Evolutionary conservation across 1,140 invertebrate genomes (phyloP), one percentile per base, ranked within the genome.

Genomic region (Apis dorsata): DNA sequence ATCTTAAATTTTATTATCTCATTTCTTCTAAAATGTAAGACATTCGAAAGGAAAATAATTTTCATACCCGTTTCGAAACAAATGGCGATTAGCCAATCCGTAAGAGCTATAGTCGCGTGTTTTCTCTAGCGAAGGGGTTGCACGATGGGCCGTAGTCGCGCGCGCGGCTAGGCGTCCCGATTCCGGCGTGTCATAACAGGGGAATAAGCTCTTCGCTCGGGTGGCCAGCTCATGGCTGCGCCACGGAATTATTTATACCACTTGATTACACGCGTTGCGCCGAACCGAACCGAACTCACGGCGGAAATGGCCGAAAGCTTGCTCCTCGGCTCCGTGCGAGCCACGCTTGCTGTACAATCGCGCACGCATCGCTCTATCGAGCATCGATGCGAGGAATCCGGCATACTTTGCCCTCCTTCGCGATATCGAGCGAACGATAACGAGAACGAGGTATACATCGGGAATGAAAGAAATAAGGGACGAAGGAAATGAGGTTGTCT

Each of bases 231-330:
- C 92, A 91, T 91, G 91, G 91, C 91, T 91, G 84, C 88, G 89
- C 85, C 87, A 82, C 89, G 90, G 88, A 93, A 91, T 93, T 93
- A 93, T 93, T 93, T 92, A 93, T 93, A 93, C 88, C 89, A 87
- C 89, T 92, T 93, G 91, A 92, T 93, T 92, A 92, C 91, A 91
- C 90, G 91, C 91, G 89, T 85, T 72, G 86, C 59, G 72, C 79
- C 71, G 80, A 63, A 63, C 79, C 90, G 89, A 84, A 69, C 88
- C 92, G 91, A 91, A 63, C 81, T 66, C 63, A 49, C 76, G 71
- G 44, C 91, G 90, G 90, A 90, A 91, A 90, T 83, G 59, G 53
- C 90, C 91, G 90, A 92, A 69, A 79, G 55, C 74, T 72, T 21
- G 75, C 21, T 8, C n/a, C 59, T 15, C 34, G 13, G 21, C n/a